phyloP scores from a whole-genome alignment of 2,113 vertebrate species.

The Hemicordylus capensis region DNA sequence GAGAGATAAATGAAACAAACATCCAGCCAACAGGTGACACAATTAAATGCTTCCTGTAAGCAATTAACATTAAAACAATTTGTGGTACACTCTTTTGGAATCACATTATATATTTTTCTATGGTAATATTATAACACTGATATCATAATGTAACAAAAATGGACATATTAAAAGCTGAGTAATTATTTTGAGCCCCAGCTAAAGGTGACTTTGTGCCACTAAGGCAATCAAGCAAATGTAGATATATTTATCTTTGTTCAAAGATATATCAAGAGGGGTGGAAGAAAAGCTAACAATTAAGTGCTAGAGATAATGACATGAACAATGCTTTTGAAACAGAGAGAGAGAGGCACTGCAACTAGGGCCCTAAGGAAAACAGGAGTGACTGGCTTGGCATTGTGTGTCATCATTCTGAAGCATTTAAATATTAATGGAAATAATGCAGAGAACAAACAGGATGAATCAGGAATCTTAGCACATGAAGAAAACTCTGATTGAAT shows the following conservation, averaged over 20 bases:
- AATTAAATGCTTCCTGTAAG: background rate
- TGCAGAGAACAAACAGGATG: background rate
- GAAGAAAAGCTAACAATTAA: background rate
- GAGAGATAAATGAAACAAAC: background rate
- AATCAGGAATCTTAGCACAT: background rate
- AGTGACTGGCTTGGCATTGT: background rate
- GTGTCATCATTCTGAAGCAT: background rate
- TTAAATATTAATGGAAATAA: background rate
- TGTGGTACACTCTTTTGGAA: background rate
- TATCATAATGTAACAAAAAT: background rate
- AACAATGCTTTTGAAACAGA: background rate
- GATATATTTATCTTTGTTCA: background rate
- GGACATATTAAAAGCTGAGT: background rate
- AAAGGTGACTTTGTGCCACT: background rate
- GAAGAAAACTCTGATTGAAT: background rate
- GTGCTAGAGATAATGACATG: background rate
- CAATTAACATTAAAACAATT: background rate
- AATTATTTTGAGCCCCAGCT: background rate
- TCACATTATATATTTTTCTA: background rate
- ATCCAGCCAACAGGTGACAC: background rate
- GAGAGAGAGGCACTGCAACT: background rate
- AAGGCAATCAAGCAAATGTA: background rate
- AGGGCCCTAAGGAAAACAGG: background rate
- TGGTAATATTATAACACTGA: background rate
- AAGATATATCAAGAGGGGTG: background rate